Evolutionary conservation across 2,888 invertebrate species (phyloP).

Genomic region (Lasius fuliginosus): DNA sequence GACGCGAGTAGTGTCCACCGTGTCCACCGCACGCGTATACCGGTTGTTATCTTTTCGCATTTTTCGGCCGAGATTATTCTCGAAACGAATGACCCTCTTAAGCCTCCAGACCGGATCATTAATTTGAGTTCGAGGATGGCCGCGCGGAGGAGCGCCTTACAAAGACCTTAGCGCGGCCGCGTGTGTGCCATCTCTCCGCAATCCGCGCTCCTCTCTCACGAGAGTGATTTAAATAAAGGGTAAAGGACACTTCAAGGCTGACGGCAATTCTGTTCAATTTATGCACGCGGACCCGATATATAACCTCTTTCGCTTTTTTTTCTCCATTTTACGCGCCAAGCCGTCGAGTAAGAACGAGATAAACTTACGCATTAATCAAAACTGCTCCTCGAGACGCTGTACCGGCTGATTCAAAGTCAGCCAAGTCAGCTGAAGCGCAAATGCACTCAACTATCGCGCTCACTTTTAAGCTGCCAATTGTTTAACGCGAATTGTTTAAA

Average conservation of each 20-base stretch:
- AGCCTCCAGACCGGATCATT: slow-evolving; percentile 71
- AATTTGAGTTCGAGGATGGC: slow-evolving; percentile 72
- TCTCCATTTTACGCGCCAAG: slow-evolving; percentile 44
- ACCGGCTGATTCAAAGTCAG: slow-evolving; percentile 23
- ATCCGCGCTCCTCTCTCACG: slow-evolving; percentile 61
- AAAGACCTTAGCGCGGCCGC: slow-evolving; percentile 47
- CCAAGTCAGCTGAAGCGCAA: slow-evolving; percentile 16
- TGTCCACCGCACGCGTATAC: slow-evolving; percentile 29
- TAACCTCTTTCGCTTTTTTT: slow-evolving; percentile 35
- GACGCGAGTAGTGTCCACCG: slow-evolving; percentile 44
- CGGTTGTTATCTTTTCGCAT: slow-evolving; percentile 74
- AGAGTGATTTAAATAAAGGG: slow-evolving; percentile 55
- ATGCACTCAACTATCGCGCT: not conserved
- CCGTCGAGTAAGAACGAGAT: slow-evolving; percentile 38
- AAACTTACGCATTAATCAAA: slow-evolving; percentile 54
- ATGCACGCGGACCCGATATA: slow-evolving; percentile 51
- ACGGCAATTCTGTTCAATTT: slow-evolving; percentile 57
- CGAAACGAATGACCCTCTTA: slow-evolving; percentile 75
- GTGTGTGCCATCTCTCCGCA: slow-evolving; percentile 53
- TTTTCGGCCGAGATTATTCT: slow-evolving; percentile 75
- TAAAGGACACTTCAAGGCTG: slow-evolving; percentile 57
- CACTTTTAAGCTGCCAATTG: not conserved
- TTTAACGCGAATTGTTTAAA: not conserved
- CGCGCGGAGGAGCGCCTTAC: slow-evolving; percentile 58
- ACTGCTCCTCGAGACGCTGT: slow-evolving; percentile 32